These are phyloP conservation scores for Macropus fuliginosus DNA, from an alignment of 2,797 vertebrate species.

Conservation along the genomic window DNA sequence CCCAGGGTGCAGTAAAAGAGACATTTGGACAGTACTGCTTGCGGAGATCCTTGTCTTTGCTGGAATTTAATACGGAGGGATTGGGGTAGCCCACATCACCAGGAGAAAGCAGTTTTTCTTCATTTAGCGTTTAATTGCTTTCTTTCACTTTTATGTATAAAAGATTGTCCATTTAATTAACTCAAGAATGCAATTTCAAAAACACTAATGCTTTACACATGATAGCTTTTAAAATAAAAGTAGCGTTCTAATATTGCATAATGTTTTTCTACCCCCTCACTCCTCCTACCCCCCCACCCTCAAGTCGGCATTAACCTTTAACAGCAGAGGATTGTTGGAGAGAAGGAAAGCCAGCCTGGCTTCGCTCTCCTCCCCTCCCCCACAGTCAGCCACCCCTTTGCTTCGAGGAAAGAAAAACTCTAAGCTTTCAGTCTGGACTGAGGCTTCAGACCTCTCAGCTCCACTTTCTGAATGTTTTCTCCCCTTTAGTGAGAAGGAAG, in stretches of 20 bases:
- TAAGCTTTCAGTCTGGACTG: neutral
- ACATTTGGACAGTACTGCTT: constrained; percentile 59
- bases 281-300: neutral
- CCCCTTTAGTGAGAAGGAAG: neutral
- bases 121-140: constrained; percentile 85
- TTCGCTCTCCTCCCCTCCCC: neutral
- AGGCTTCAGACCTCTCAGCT: neutral
- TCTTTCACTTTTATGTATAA: constrained; percentile 89
- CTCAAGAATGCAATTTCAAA: constrained; percentile 89
- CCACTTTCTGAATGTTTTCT: neutral
- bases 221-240: constrained; percentile 89
- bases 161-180: constrained; percentile 91
- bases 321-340: constrained; percentile 20
- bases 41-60: constrained; percentile 53
- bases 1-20: constrained; percentile 71
- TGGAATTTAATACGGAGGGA: constrained; percentile 55
- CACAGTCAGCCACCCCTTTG: neutral
- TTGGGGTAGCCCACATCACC: constrained; percentile 70
- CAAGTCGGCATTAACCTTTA: constrained; percentile 60
- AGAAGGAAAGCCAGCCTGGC: neutral
- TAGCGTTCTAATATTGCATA: constrained; percentile 78
- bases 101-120: constrained; percentile 79
- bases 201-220: constrained; percentile 89
- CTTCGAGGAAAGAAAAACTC: neutral
- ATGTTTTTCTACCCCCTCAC: constrained; percentile 33